These are phyloP conservation scores for Lycodopsis pacificus DNA, from an alignment of 2,797 vertebrate genomes.

Conservation along the genomic window DNA sequence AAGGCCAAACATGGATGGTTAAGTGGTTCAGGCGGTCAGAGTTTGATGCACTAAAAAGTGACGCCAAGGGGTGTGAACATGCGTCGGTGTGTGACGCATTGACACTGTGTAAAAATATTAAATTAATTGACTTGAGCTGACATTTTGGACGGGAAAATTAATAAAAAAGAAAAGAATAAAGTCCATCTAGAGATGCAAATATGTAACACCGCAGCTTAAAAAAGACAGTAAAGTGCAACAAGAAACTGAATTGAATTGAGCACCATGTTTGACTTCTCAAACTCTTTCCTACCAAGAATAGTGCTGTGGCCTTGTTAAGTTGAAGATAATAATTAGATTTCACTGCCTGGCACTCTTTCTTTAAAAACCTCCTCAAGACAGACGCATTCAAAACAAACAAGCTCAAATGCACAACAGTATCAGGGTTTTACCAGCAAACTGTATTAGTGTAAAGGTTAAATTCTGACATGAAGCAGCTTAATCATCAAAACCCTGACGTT, in stretches of 20 bases:
- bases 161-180: background rate
- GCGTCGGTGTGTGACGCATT: too few relatives aligned
- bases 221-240: background rate
- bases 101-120: too few relatives aligned
- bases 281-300: slow-evolving; percentile 59
- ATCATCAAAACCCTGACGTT: background rate
- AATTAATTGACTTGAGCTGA: background rate
- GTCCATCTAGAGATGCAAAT: background rate
- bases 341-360: slow-evolving; percentile 46
- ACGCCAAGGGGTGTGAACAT: too few relatives aligned
- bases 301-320: slow-evolving; percentile 72
- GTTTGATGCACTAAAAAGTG: too few relatives aligned
- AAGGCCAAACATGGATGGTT: too few relatives aligned
- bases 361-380: slow-evolving; percentile 62
- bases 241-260: slow-evolving; percentile 11
- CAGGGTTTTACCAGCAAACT: background rate
- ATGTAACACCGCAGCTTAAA: background rate
- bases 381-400: slow-evolving; percentile 1
- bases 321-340: slow-evolving; percentile 73
- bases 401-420: background rate
- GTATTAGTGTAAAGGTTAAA: background rate
- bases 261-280: slow-evolving; percentile 48
- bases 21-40: too few relatives aligned
- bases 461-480: background rate
- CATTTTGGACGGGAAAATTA: background rate